phyloP scores from a whole-genome alignment of 1,140 invertebrate species.

The Lamellibrachia luymesi region DNA sequence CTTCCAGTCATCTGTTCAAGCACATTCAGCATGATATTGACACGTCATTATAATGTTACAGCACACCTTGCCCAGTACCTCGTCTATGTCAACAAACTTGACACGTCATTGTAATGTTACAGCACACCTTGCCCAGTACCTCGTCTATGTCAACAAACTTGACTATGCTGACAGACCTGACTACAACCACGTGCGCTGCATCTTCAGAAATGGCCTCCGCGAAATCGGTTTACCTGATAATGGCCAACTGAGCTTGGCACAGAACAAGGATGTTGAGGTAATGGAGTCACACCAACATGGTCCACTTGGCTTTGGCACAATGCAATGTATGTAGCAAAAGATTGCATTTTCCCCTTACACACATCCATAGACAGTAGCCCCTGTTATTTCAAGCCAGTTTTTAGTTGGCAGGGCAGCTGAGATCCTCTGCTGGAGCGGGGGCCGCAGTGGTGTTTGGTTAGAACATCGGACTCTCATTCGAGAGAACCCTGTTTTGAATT shows the following conservation, averaged over 20 bases:
- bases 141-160: conserved; percentile 66
- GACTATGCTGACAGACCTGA: conserved; percentile 72
- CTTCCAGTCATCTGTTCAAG: no score
- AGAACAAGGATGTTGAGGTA: not conserved
- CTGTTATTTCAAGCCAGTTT: not conserved
- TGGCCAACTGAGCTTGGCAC: not conserved
- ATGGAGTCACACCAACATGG: no score
- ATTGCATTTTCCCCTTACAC: not conserved
- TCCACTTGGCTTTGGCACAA: not conserved
- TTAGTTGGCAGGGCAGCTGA: not conserved
- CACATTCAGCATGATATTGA: no score
- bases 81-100: no score
- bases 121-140: not conserved
- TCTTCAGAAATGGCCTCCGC: not conserved
- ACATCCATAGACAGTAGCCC: not conserved
- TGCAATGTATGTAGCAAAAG: not conserved
- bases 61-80: no score
- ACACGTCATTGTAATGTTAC: not conserved
- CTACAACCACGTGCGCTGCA: conserved; percentile 60
- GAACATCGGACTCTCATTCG: no score
- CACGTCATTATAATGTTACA: no score
- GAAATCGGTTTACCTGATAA: not conserved
- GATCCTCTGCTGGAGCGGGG: no score
- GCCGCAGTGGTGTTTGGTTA: no score
- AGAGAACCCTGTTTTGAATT: no score